These are phyloP conservation scores for Pteropus alecto DNA, from an alignment of 2,113 vertebrate genomes.

Conservation along the genomic window DNA sequence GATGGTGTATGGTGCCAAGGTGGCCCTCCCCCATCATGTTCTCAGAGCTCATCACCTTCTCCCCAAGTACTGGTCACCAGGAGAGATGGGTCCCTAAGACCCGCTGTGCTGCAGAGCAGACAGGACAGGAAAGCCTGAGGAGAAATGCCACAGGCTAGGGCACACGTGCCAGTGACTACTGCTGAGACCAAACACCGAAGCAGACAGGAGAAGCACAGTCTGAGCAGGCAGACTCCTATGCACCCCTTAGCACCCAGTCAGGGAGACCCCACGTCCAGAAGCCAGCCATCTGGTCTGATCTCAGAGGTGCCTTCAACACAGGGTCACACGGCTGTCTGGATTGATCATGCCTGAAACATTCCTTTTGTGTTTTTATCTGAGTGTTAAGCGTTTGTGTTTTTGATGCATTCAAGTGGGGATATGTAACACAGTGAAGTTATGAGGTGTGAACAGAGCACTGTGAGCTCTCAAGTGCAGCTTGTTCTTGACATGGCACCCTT, in stretches of 20 bases:
- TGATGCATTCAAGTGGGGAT: no score
- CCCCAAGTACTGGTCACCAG: neutral
- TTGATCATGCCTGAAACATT: rapidly evolving
- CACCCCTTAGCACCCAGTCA: neutral
- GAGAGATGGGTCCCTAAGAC: neutral
- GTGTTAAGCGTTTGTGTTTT: neutral
- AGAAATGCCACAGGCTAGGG: neutral
- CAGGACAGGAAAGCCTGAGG: no score
- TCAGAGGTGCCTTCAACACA: neutral
- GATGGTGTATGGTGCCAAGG: neutral
- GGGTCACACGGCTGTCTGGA: neutral
- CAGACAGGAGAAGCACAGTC: neutral
- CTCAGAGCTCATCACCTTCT: neutral
- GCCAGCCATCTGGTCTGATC: neutral
- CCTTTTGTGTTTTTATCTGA: neutral
- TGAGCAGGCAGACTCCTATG: neutral
- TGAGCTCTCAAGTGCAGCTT: neutral
- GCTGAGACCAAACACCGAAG: neutral
- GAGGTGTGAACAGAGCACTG: no score
- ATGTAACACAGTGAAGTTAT: neutral
- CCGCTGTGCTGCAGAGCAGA: neutral
- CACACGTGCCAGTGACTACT: neutral
- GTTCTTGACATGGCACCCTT: neutral
- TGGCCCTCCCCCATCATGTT: neutral
- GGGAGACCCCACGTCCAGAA: neutral